These are phyloP conservation scores for Epinephelus moara DNA, from an alignment of 2,113 vertebrate genomes.

Conservation along the genomic window DNA sequence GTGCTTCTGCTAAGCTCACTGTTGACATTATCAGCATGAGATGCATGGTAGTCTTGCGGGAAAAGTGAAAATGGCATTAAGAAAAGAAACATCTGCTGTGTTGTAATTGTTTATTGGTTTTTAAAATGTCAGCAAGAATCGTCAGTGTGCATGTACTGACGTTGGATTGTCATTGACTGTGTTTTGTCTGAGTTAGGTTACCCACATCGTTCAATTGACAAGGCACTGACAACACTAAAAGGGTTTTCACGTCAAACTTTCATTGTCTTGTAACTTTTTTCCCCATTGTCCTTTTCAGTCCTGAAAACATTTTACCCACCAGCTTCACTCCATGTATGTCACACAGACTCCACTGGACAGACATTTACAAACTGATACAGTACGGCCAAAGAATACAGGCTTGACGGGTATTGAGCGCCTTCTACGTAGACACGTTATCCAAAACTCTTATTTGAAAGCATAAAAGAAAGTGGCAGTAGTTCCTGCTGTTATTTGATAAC, in stretches of 20 bases:
- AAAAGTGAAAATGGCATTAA: neutral
- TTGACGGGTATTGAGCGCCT: neutral
- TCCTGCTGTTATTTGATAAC: neutral
- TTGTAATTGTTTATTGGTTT: neutral
- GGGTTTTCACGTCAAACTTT: neutral
- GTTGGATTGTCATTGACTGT: neutral
- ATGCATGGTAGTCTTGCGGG: neutral
- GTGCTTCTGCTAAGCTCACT: constrained; percentile 58
- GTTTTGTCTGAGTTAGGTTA: neutral
- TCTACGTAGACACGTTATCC: neutral
- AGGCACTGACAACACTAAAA: neutral
- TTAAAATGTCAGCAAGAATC: neutral
- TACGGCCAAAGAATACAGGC: neutral
- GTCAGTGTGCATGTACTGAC: neutral
- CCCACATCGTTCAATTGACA: neutral
- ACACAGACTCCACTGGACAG: neutral
- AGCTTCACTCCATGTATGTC: neutral
- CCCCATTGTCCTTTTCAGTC: neutral
- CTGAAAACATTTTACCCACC: neutral
- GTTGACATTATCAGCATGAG: constrained; percentile 52
- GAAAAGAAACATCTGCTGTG: neutral
- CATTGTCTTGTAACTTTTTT: neutral
- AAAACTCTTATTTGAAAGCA: neutral
- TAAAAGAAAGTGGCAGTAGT: neutral
- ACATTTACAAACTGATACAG: constrained; percentile 4